phyloP scores from a whole-genome alignment of 2,888 invertebrate species.

The Eurytoma adleriae region DNA sequence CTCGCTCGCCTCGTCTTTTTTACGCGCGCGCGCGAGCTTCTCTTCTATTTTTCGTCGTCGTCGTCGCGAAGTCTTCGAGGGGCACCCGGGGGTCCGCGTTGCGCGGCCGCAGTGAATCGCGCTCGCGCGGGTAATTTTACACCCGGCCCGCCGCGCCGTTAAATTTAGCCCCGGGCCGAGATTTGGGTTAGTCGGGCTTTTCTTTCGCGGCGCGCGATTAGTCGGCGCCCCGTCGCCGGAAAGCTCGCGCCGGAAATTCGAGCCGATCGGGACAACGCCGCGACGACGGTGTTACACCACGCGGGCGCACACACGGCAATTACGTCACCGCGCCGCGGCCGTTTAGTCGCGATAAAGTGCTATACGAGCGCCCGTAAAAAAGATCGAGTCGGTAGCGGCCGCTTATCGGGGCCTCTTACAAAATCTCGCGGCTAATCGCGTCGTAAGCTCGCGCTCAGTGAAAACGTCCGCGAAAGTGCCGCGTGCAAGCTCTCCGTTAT shows the following conservation, averaged over 20 bases:
- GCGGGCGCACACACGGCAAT: too few relatives aligned
- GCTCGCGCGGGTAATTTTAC: conserved; percentile 8
- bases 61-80: not conserved
- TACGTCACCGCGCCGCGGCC: too few relatives aligned
- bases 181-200: conserved; percentile 44
- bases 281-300: too few relatives aligned
- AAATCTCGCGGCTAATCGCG: not conserved
- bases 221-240: not conserved
- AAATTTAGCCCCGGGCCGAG: conserved; percentile 9
- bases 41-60: not conserved
- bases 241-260: too few relatives aligned
- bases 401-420: too few relatives aligned
- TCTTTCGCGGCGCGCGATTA: conserved; percentile 8
- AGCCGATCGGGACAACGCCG: too few relatives aligned
- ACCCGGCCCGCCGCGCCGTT: conserved; percentile 14
- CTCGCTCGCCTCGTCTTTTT: conserved; percentile 58
- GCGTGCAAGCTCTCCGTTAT: not conserved
- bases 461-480: not conserved
- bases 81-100: not conserved
- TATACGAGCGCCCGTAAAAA: too few relatives aligned
- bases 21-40: not conserved
- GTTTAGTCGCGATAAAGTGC: too few relatives aligned
- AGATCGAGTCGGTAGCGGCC: too few relatives aligned
- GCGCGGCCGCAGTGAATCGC: not conserved
- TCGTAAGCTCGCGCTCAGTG: not conserved